Base-by-base conservation (phyloP, 2,888 invertebrate species). In the Epinotia brunnichana region DNA sequence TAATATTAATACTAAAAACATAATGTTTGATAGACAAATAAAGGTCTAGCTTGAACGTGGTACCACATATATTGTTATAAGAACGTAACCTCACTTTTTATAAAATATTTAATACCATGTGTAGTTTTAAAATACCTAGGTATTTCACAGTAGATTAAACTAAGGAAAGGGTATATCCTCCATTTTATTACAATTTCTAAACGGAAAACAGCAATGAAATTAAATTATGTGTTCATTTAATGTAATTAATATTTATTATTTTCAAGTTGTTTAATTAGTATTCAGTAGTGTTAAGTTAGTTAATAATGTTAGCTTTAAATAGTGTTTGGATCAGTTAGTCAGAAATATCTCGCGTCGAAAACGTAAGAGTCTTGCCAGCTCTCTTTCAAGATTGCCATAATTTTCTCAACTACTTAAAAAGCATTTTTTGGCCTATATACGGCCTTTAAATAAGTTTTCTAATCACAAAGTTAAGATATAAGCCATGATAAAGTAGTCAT, bases 201-300 rank as follows among this genome's bases (percentile, higher is more conserved):
- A 69, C 48, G 53, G 53, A 62, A 66, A 70, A 51, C 71, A 72
- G 57, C 44, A 63, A 69, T 73, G 64, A 61, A 54, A 54, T 64
- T 76, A 74, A 77, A 73, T 70, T 78, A 80, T 83, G 82, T 83
- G 83, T 83, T 84, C 83, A 83, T 80, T 80, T 82, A 76, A 77
- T 77, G 77, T 81, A 81, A 78, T 72, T 73, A 73, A 74, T 81
- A 81, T 81, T 81, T 82, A 80, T 81, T 76, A 72, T 77, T 77
- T 78, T 78, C 70, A 81, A 81, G 78, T 76, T 80, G 75, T 77
- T 78, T 78, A 76, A 75, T 76, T 74, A 77, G 72, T 78, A 69
- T 69, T 70, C 67, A 74, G 72, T 77, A 78, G 75, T 76, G 70
- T 76, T 78, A 73, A 70, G 69, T 78, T 77, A 76, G 66, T 59